Percentiles rank a stretch among this genome's conserved stretches.
phyloP scores from a whole-genome alignment of 1,140 invertebrate species.

The Pseudoatta argentina region DNA sequence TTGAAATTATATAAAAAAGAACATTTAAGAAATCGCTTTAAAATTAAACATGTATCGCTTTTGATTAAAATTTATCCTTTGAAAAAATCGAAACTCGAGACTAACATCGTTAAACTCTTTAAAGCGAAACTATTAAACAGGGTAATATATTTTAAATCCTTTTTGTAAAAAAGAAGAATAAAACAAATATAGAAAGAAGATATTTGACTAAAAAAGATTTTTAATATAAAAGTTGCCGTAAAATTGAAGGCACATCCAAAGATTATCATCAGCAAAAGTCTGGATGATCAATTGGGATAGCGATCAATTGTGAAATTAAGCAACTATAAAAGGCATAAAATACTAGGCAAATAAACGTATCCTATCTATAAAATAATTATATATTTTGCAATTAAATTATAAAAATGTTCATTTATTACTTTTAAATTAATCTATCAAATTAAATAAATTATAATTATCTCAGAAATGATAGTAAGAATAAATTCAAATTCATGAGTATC shows the following conservation, averaged over 20 bases:
- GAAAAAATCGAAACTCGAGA: background rate
- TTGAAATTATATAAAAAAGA: background rate
- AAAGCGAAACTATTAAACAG: slow-evolving; percentile 54
- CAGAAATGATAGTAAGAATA: too few relatives aligned
- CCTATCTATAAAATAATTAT: background rate
- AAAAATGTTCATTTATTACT: background rate
- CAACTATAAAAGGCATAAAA: background rate
- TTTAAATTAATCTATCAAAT: background rate
- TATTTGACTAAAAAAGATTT: slow-evolving; percentile 80
- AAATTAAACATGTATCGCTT: background rate
- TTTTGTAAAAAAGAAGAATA: slow-evolving; percentile 44
- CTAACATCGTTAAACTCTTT: slow-evolving; percentile 26
- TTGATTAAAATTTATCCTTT: background rate
- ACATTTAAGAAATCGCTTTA: background rate
- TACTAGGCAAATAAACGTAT: background rate
- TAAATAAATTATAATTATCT: too few relatives aligned
- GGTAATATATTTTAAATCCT: slow-evolving; percentile 38
- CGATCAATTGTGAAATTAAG: slow-evolving; percentile 19
- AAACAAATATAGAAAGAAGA: slow-evolving; percentile 61
- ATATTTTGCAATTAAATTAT: background rate
- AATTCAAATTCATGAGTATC: background rate
- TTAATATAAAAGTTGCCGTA: slow-evolving; percentile 79
- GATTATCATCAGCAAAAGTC: slow-evolving; percentile 75
- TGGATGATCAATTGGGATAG: slow-evolving; percentile 56
- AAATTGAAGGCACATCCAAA: slow-evolving; percentile 79